A percentile compares a stretch with the other conserved stretches of the same genome.
These are phyloP conservation scores for Drosophila seguyi DNA, from an alignment of 1,140 invertebrate species.

Conservation along the genomic window DNA sequence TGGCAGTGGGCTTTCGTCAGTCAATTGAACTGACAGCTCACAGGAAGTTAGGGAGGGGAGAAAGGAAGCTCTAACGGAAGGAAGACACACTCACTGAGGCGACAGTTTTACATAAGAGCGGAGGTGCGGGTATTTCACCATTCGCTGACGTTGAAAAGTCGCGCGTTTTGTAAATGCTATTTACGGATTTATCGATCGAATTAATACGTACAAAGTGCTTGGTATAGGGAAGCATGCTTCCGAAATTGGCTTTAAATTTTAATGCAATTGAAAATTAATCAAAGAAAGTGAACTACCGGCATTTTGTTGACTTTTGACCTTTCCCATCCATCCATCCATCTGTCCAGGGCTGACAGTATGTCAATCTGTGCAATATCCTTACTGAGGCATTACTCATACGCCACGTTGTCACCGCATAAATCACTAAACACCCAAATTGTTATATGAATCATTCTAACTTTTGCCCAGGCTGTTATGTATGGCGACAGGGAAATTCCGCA, in stretches of 20 bases:
- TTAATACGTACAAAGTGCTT: conserved; percentile 39
- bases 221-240: conserved; percentile 13
- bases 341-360: neutral
- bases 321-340: conserved; percentile 3
- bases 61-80: conserved; percentile 47
- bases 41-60: conserved; percentile 34
- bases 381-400: conserved; percentile 49
- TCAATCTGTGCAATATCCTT: conserved; percentile 25
- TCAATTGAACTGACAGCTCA: conserved; percentile 44
- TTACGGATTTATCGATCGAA: conserved; percentile 76
- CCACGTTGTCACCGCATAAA: conserved; percentile 29
- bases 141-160: conserved; percentile 64
- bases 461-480: conserved; percentile 9
- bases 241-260: conserved; percentile 34
- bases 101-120: conserved; percentile 33
- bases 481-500: conserved; percentile 35
- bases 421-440: conserved; percentile 29
- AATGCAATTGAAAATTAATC: conserved; percentile 46
- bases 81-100: conserved; percentile 43
- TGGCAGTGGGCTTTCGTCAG: conserved; percentile 32
- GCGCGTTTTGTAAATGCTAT: conserved; percentile 69
- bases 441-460: conserved; percentile 58
- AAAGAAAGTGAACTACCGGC: conserved; percentile 24
- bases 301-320: conserved; percentile 15
- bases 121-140: conserved; percentile 17